phyloP scores from a whole-genome alignment of 2,113 vertebrate species.

The Otocyon megalotis region DNA sequence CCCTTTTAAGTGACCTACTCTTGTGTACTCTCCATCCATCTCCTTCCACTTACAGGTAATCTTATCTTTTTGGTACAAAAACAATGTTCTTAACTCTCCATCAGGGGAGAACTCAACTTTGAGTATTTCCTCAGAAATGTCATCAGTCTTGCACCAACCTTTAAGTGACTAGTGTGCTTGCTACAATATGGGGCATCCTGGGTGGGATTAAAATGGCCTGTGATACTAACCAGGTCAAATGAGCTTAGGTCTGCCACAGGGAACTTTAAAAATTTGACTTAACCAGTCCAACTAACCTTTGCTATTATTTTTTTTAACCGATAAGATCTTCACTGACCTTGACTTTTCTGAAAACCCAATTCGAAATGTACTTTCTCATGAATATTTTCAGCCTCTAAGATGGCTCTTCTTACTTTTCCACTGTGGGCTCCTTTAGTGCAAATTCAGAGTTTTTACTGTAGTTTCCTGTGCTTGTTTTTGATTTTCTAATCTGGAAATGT shows the following conservation, averaged over 20 bases:
- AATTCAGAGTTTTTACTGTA: background rate
- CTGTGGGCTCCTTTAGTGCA: background rate
- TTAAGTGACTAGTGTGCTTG: background rate
- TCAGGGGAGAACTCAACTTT: background rate
- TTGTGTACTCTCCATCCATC: background rate
- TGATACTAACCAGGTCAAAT: background rate
- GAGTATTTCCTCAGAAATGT: background rate
- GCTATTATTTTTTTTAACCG: background rate
- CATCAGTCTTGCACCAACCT: background rate
- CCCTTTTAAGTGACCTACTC: background rate
- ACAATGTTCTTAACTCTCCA: background rate
- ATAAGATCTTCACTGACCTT: background rate
- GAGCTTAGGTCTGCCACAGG: background rate
- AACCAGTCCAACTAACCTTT: background rate
- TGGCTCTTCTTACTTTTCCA: background rate
- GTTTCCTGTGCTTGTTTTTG: background rate
- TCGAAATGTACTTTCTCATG: constrained; percentile 3
- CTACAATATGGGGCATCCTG: background rate
- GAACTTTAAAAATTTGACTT: background rate
- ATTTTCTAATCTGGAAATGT: background rate
- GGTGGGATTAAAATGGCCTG: background rate
- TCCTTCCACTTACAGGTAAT: background rate
- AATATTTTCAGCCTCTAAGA: background rate
- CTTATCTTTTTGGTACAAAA: background rate
- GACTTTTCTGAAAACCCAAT: background rate